Percentiles rank a stretch among this genome's conserved stretches.
phyloP scores from a whole-genome alignment of 2,888 invertebrate genomes.

The Oscheius sp. region DNA sequence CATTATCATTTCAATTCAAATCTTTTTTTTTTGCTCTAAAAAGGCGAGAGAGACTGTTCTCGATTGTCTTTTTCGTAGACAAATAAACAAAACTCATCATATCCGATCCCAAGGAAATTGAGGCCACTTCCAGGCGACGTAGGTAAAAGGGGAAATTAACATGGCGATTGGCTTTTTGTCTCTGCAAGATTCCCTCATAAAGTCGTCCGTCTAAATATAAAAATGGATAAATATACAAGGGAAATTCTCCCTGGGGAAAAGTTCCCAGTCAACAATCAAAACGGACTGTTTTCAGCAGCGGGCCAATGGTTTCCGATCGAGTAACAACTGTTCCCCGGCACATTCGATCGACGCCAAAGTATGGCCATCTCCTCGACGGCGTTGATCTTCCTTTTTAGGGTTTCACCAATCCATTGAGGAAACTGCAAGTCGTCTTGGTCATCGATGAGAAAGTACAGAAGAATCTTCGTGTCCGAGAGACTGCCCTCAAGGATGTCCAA shows the following conservation, averaged over 20 bases:
- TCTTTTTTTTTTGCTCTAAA: background rate
- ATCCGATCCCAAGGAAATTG: background rate
- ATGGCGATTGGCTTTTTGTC: background rate
- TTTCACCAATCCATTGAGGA: conserved; percentile 34
- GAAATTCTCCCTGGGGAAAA: background rate
- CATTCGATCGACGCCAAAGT: conserved; percentile 14
- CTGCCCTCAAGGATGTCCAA: conserved; percentile 70
- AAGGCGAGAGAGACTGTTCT: too few relatives aligned
- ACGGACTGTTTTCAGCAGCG: conserved; percentile 12
- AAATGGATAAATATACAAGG: background rate
- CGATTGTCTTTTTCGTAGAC: background rate
- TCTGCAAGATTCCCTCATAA: background rate
- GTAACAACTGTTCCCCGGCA: conserved; percentile 26
- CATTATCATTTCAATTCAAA: background rate
- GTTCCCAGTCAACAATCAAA: background rate
- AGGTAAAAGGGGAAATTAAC: too few relatives aligned
- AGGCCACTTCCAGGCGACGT: background rate
- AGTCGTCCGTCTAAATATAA: too few relatives aligned
- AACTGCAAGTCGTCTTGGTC: conserved; percentile 70
- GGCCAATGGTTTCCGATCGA: conserved; percentile 20
- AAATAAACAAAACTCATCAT: background rate
- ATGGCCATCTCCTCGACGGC: too few relatives aligned
- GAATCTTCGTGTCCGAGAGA: conserved; percentile 60
- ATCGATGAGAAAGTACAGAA: conserved; percentile 71
- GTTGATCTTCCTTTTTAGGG: too few relatives aligned